Percentiles rank a stretch among this genome's conserved stretches.
phyloP scores from a whole-genome alignment of 2,888 invertebrate species.

The Merodon equestris region DNA sequence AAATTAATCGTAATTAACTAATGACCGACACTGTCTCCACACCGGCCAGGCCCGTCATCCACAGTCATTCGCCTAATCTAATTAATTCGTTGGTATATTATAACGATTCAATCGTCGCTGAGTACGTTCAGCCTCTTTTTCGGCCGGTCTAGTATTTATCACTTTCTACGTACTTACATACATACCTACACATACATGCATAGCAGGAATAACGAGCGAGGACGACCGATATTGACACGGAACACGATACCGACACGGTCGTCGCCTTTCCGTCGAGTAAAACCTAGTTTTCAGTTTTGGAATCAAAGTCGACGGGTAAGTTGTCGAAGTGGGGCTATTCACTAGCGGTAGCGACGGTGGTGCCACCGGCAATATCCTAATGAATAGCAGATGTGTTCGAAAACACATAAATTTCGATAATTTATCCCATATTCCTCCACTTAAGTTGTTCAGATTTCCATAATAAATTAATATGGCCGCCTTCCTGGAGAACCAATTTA shows the following conservation, averaged over 20 bases:
- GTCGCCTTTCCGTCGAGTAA: conserved; percentile 18
- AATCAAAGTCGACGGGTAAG: not conserved
- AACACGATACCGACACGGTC: no score
- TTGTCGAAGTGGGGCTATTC: no score
- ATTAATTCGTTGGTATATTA: conserved; percentile 44
- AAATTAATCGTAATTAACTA: conserved; percentile 48
- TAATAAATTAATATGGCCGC: conserved; percentile 75
- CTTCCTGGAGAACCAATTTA: conserved; percentile 72
- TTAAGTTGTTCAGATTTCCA: conserved; percentile 78
- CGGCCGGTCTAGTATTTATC: not conserved
- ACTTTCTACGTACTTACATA: no score
- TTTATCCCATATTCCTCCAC: conserved; percentile 78
- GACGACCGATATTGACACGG: no score
- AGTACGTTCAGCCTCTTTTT: not conserved
- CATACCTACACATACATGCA: no score
- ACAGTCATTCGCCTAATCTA: conserved; percentile 36
- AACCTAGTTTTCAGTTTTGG: conserved; percentile 17
- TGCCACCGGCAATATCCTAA: conserved; percentile 11
- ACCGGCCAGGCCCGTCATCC: conserved; percentile 7
- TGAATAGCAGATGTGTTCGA: conserved; percentile 70
- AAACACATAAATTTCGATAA: conserved; percentile 77
- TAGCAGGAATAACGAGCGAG: no score
- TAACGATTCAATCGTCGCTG: conserved; percentile 46
- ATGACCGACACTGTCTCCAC: conserved; percentile 26
- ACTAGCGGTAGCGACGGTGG: no score